Evolutionary conservation across 2,888 invertebrate species (phyloP), one percentile per base, ranked within the genome.

Genomic region (Muschampia plurimacula): DNA sequence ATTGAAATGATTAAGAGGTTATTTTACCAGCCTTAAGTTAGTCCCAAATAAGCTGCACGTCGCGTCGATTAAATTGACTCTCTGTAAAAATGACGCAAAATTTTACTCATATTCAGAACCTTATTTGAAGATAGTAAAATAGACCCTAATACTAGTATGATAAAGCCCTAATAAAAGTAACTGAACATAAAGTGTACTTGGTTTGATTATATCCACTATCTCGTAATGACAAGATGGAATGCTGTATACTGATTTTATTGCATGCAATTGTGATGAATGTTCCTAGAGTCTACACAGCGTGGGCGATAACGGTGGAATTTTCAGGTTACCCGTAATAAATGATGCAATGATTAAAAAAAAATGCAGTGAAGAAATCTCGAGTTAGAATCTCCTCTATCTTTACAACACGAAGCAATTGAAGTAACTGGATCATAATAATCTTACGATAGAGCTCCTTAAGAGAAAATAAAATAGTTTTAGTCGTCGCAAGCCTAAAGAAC

Each of bases 221-320:
- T 66, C 12, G 52, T 59, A 57, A 67, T 22, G 44, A 46, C 59
- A 66, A 64, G 65, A 71, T 59, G 71, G 71, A 66, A 71, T 66
- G 71, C 59, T 71, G 71, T 71, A 46, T 65, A 66, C 71, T 13
- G 49, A 66, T 46, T 70, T 65, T 60, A 66, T 66, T 71, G 71
- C 70, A 65, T 65, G 46, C 65, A 66, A 46, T 46, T 59, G 9
- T 44, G 65, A 60, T 71, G 60, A 71, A 59, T 66, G n/a, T 55
- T 57, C 57, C 44, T 28, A 57, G 55, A 28, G 60, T 36, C 59
- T 49, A 59, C 65, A 32, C 6, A 62, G 49, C 68, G 70, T 64
- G 65, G 28, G n/a, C 15, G 70, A 70, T 70, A 70, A 65, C 70
- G 28, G 39, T 59, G 65, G 70, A 70, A 70, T 70, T 65, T 69